A percentile compares a stretch with the other conserved stretches of the same genome.
phyloP scores from a whole-genome alignment of 2,888 invertebrate species.

The Notocelia uddmanniana region DNA sequence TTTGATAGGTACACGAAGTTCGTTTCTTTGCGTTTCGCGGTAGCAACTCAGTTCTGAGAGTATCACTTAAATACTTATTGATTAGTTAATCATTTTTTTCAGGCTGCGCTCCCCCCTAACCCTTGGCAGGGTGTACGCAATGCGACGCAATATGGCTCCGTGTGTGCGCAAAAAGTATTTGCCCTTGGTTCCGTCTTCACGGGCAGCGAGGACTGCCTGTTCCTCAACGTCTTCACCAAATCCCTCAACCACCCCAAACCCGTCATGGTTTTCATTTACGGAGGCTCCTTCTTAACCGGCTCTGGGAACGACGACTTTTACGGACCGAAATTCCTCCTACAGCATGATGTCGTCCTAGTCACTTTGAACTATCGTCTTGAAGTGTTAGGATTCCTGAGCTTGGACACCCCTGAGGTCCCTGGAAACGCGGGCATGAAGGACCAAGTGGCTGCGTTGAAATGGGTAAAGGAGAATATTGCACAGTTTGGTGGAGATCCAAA shows the following conservation, averaged over 20 bases:
- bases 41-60: too few species aligned
- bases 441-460: constrained; percentile 51
- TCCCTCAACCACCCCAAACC: constrained; percentile 49
- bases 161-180: constrained; percentile 54
- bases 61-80: neutral
- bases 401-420: constrained; percentile 51
- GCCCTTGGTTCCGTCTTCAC: constrained; percentile 44
- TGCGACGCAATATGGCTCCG: constrained; percentile 52
- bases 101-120: constrained; percentile 54
- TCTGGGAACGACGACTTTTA: constrained; percentile 52
- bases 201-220: constrained; percentile 56
- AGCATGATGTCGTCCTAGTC: constrained; percentile 57
- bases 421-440: constrained; percentile 57
- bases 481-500: constrained; percentile 50
- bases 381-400: constrained; percentile 52
- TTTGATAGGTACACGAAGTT: too few species aligned
- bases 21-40: too few species aligned
- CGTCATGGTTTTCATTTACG: constrained; percentile 63
- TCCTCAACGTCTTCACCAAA: constrained; percentile 55
- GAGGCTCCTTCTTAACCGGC: constrained; percentile 57
- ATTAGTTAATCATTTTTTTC: constrained; percentile 19
- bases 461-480: constrained; percentile 50
- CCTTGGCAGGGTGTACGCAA: constrained; percentile 54
- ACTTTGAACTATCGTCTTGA: constrained; percentile 60
- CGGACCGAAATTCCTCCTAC: constrained; percentile 59